A percentile compares a stretch with the other conserved stretches of the same genome.
phyloP scores from a whole-genome alignment of 2,113 vertebrate genomes.

The Cryptotis parvus region DNA sequence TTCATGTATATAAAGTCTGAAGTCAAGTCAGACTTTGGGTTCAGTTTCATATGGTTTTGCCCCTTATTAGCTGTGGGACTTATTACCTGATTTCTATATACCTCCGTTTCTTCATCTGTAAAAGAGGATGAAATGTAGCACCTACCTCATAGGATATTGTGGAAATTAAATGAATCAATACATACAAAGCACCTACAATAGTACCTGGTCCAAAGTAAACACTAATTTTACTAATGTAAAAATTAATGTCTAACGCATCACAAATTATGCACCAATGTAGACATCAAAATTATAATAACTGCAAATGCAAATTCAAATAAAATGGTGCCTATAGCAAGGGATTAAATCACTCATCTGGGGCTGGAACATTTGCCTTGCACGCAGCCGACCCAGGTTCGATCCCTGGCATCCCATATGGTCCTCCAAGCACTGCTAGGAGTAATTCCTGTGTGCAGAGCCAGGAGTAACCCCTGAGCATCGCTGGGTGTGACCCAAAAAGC shows the following conservation, averaged over 20 bases:
- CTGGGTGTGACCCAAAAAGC: too few species aligned
- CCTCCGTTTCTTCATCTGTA: background rate
- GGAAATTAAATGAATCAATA: background rate
- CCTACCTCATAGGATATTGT: background rate
- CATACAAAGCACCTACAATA: background rate
- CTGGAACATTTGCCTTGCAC: too few species aligned
- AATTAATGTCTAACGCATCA: conserved; percentile 6
- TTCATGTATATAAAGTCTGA: background rate
- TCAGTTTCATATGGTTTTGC: background rate
- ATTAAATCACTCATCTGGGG: background rate
- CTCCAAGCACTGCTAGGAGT: too few species aligned
- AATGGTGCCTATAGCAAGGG: background rate
- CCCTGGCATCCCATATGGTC: too few species aligned
- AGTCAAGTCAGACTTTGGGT: background rate
- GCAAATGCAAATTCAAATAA: conserved; percentile 17
- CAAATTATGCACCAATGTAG: background rate
- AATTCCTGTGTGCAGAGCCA: too few species aligned
- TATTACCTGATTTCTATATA: background rate
- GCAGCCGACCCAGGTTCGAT: too few species aligned
- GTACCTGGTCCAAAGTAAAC: background rate
- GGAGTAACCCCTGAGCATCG: too few species aligned
- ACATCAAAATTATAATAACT: conserved; percentile 5
- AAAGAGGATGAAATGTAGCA: background rate
- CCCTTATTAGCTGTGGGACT: background rate
- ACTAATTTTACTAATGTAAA: background rate